Conservation (phyloP, 2,113 vertebrate genomes). For the Silurus meridionalis region DNA sequence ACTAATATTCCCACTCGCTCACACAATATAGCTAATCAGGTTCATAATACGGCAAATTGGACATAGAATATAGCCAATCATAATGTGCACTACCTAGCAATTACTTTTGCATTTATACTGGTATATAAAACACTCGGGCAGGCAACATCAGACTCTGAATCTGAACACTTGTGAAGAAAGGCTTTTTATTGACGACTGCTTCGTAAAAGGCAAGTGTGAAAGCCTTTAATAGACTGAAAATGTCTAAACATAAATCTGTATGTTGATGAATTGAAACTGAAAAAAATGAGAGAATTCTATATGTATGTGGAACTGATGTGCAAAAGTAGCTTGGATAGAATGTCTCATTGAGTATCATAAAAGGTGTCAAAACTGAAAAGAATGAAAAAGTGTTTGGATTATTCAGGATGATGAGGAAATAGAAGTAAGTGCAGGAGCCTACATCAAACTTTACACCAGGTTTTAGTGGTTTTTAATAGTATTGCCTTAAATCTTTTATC, state of each 20-base stretch:
- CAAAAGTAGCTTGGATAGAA: background rate
- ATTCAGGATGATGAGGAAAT: background rate
- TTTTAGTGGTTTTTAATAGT: background rate
- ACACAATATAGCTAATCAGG: conserved; percentile 26
- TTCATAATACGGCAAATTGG: conserved; percentile 33
- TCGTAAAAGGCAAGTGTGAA: background rate
- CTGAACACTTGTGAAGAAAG: background rate
- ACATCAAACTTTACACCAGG: background rate
- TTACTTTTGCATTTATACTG: conserved; percentile 8
- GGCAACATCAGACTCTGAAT: background rate
- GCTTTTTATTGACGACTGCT: background rate
- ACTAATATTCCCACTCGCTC: conserved; percentile 1
- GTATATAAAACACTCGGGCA: background rate
- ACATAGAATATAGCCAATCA: conserved; percentile 30
- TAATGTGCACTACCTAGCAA: conserved; percentile 16
- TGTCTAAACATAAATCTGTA: background rate
- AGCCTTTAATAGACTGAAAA: background rate
- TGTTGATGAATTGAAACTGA: background rate
- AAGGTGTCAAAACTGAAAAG: background rate
- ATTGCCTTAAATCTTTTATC: background rate
- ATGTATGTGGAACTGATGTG: background rate
- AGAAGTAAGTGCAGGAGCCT: background rate
- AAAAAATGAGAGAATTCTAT: background rate
- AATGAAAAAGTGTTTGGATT: background rate
- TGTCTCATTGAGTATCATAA: no score